Evolutionary conservation across 2,888 invertebrate species (phyloP).

Genomic region (Axea sp.): DNA sequence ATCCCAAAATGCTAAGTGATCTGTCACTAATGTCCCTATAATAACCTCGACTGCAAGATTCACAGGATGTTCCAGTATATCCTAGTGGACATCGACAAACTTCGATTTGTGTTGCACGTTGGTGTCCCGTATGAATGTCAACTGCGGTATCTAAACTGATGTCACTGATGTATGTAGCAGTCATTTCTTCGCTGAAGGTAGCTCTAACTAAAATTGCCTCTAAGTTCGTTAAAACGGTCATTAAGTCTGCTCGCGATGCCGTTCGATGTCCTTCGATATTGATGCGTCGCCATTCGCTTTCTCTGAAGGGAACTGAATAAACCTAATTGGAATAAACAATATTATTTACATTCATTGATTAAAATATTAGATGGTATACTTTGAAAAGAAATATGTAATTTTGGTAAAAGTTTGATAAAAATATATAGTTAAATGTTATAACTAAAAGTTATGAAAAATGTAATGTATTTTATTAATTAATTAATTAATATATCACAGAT

Average conservation of each 20-base stretch:
- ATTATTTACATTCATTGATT: too few relatives aligned
- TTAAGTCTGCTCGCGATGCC: conserved; percentile 89
- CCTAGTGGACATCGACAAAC: conserved; percentile 91
- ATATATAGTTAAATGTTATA: too few relatives aligned
- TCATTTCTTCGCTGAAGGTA: conserved; percentile 83
- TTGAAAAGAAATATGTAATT: too few relatives aligned
- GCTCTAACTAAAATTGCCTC: conserved; percentile 92
- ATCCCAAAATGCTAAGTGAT: conserved; percentile 80
- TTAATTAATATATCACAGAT: too few relatives aligned
- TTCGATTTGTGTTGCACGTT: conserved; percentile 89
- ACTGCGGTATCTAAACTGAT: conserved; percentile 93
- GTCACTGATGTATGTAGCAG: conserved; percentile 87
- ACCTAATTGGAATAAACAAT: conserved; percentile 76
- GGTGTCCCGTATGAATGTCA: conserved; percentile 82
- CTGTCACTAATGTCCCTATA: conserved; percentile 84
- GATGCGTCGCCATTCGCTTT: conserved; percentile 84
- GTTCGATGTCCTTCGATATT: conserved; percentile 81
- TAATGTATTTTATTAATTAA: too few relatives aligned
- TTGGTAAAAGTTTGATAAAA: too few relatives aligned
- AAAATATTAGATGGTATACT: too few relatives aligned
- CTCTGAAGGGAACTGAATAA: conserved; percentile 84
- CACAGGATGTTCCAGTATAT: conserved; percentile 91
- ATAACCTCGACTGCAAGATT: conserved; percentile 85
- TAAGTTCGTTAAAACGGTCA: conserved; percentile 91
- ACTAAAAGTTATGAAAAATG: too few relatives aligned